Evolutionary conservation across 2,113 vertebrate species (phyloP).

Genomic region (Grus americana): DNA sequence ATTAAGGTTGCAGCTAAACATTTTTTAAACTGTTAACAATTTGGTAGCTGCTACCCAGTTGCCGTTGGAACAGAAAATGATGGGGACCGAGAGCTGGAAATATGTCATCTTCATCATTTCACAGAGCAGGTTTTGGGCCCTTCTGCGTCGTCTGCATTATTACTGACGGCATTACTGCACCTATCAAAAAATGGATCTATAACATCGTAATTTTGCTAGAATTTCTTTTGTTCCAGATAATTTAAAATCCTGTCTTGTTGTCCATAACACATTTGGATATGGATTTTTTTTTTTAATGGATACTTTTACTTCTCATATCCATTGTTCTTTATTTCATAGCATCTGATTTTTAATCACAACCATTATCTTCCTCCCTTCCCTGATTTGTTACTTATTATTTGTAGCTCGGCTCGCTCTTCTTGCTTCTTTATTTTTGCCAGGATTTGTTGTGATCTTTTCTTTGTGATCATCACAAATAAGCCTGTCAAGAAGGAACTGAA

Average conservation of each 20-base stretch:
- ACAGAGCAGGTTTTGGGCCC: background rate
- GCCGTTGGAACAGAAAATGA: background rate
- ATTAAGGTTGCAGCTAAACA: constrained; percentile 23
- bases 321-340: constrained; percentile 28
- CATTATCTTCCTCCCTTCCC: constrained; percentile 10
- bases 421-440: background rate
- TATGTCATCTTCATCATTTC: background rate
- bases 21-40: background rate
- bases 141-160: background rate
- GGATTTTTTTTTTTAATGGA: constrained; percentile 30
- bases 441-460: constrained; percentile 36
- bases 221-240: constrained; percentile 23
- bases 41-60: background rate
- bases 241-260: constrained; percentile 22
- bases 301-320: background rate
- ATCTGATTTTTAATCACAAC: constrained; percentile 55
- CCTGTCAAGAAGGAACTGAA: constrained; percentile 20
- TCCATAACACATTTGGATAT: constrained; percentile 16
- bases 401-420: background rate
- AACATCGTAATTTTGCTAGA: background rate
- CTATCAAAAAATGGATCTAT: constrained; percentile 18
- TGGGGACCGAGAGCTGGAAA: background rate
- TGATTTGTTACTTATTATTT: constrained; percentile 28
- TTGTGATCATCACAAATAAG: constrained; percentile 49
- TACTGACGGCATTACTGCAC: background rate